Evolutionary conservation across 2,113 vertebrate genomes (phyloP).

Genomic region (Microtus oregoni): DNA sequence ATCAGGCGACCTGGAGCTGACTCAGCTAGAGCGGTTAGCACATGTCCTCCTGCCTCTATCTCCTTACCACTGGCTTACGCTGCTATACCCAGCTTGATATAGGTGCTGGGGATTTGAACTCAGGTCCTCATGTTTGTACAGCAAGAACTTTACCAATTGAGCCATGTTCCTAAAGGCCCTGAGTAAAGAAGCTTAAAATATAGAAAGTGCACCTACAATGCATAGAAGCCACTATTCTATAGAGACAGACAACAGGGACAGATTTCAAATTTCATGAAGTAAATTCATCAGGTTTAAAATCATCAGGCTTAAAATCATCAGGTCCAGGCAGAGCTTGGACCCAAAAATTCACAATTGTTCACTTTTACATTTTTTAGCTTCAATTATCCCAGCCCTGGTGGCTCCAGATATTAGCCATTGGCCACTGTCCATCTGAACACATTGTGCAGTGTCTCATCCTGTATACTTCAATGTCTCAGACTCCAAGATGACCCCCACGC

Average conservation of each 20-base stretch:
- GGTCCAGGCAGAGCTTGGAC: rapidly evolving
- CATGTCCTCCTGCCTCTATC: background rate
- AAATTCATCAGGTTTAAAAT: background rate
- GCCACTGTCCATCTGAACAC: background rate
- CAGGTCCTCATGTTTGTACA: too few species aligned
- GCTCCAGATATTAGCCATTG: background rate
- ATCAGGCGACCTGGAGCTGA: background rate
- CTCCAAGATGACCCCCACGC: rapidly evolving
- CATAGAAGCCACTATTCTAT: background rate
- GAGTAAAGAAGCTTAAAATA: background rate
- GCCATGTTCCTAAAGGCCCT: background rate
- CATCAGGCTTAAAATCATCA: background rate
- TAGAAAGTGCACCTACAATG: background rate
- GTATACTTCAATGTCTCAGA: background rate
- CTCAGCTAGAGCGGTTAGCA: background rate
- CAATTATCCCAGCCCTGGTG: rapidly evolving
- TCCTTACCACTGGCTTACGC: background rate
- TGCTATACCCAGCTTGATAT: background rate
- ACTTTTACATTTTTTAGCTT: background rate
- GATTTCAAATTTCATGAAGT: background rate
- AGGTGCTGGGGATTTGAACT: background rate
- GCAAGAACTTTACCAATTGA: background rate
- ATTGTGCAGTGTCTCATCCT: background rate
- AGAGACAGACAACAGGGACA: background rate
- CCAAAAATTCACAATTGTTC: rapidly evolving